Evolutionary conservation across 30 jellyfish, hydroid and myxozoan genomes (phyloP).

Genomic region (Calvadosia cruxmelitensis): DNA sequence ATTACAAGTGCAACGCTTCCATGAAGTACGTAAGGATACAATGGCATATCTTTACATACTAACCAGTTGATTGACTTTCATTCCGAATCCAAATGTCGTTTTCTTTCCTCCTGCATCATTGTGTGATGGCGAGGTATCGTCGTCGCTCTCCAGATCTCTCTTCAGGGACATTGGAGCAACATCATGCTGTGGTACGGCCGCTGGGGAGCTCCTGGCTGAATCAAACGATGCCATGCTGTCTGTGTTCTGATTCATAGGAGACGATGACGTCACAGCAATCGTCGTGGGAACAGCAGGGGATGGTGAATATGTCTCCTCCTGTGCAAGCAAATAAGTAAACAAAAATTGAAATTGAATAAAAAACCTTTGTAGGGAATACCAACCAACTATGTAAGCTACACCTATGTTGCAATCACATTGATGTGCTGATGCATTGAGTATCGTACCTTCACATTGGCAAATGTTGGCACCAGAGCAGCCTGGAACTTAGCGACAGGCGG

Average conservation of each 20-base stretch:
- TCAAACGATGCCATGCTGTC: background rate
- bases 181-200: background rate
- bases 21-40: no score
- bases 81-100: constrained; percentile 85
- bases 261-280: background rate
- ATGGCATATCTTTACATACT: no score
- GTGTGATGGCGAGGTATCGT: constrained; percentile 19
- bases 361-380: no score
- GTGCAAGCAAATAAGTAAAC: no score
- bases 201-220: background rate
- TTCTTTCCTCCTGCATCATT: constrained; percentile 56
- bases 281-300: background rate
- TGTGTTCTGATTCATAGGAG: background rate
- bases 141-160: constrained; percentile 35
- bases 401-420: no score
- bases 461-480: background rate
- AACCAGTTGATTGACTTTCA: constrained; percentile 54
- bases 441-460: background rate
- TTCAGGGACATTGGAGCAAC: constrained; percentile 16
- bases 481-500: background rate
- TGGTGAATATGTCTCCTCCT: no score
- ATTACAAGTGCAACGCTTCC: no score
- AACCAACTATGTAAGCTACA: no score
- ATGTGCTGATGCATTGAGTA: no score
- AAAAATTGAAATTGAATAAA: no score